These are phyloP conservation scores for Caenorhabditis angaria DNA, from an alignment of 2,888 invertebrate species.

Conservation along the genomic window DNA sequence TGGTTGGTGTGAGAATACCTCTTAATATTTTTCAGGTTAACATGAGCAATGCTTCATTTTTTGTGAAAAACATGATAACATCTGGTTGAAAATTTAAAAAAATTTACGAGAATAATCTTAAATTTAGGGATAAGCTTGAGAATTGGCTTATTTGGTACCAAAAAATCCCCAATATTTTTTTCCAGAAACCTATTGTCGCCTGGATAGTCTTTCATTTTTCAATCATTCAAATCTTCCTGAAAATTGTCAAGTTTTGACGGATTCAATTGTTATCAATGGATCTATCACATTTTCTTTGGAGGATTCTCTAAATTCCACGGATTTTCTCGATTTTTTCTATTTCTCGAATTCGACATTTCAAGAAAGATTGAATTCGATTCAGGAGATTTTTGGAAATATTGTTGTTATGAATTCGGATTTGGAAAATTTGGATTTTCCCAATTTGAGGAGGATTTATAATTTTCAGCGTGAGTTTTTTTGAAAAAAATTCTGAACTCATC, in stretches of 20 bases:
- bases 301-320: too few relatives aligned
- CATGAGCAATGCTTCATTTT: too few relatives aligned
- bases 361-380: slow-evolving; percentile 15
- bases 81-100: too few relatives aligned
- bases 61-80: too few relatives aligned
- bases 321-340: too few relatives aligned
- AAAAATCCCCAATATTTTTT: too few relatives aligned
- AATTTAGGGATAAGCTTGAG: too few relatives aligned
- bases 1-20: too few relatives aligned
- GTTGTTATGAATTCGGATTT: slow-evolving; percentile 21
- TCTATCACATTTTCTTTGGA: not conserved
- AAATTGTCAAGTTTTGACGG: slow-evolving; percentile 12
- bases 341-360: not conserved
- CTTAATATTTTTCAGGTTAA: too few relatives aligned
- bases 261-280: slow-evolving; percentile 35
- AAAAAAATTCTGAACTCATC: not conserved
- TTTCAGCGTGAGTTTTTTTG: slow-evolving; percentile 34
- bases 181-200: too few relatives aligned
- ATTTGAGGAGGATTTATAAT: slow-evolving; percentile 35
- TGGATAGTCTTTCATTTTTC: not conserved
- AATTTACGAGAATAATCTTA: too few relatives aligned
- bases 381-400: slow-evolving; percentile 32
- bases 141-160: too few relatives aligned
- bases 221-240: not conserved
- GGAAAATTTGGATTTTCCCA: slow-evolving; percentile 20